Conservation (phyloP, 2,113 vertebrate species). For the Antidorcas marsupialis region DNA sequence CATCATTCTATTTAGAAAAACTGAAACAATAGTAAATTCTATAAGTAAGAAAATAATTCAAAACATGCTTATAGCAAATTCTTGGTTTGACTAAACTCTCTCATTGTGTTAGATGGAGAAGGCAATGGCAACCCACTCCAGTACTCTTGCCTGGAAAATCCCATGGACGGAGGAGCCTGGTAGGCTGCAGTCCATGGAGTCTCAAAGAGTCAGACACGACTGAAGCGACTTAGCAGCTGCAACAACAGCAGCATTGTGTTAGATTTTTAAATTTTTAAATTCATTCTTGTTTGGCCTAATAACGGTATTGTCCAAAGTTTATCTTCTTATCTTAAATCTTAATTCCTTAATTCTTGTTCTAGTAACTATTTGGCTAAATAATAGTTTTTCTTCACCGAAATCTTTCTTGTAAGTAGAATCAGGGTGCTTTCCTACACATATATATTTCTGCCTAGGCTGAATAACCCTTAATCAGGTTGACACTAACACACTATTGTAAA, state of each 20-base stretch:
- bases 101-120: background rate
- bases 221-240: background rate
- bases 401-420: background rate
- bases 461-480: background rate
- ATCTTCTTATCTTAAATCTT: background rate
- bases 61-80: background rate
- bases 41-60: background rate
- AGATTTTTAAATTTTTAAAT: background rate
- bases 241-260: background rate
- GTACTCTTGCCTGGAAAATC: background rate
- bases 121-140: background rate
- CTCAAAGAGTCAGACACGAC: fast-evolving
- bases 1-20: background rate
- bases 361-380: background rate
- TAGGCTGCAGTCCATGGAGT: background rate
- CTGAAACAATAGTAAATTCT: background rate
- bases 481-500: background rate
- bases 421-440: background rate
- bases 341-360: background rate
- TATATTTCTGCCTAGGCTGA: background rate
- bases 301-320: background rate
- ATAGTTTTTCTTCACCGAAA: background rate
- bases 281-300: background rate
- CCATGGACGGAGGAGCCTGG: background rate
- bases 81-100: background rate